Base-by-base conservation (phyloP, 2,888 invertebrate genomes). In the Leptarthrus brevirostris region DNA sequence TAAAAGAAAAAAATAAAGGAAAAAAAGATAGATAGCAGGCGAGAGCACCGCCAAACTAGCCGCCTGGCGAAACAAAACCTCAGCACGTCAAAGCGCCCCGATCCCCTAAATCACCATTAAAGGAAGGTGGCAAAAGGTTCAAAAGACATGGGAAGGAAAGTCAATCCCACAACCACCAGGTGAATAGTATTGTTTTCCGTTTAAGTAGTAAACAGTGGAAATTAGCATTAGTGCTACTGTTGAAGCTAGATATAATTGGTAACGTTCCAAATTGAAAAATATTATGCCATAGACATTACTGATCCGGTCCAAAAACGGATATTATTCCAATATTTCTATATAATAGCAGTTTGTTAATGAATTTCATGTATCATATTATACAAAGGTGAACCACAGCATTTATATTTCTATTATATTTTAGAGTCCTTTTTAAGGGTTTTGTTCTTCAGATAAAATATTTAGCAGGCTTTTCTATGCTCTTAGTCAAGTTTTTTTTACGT, bases 321-420 rank as follows among this genome's bases (percentile, higher is more conserved):
- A 72, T 72, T 72, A 56, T 72, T 72, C 47, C 72, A 72, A 72
- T 56, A 56, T 54, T 54, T 54, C 71, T 53, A 53, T 66, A 66
- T 66, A 66, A 66, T 24, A 47, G 66, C 66, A 22, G 26, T 66
- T 66, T 66, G 66, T 66, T 66, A 66, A 66, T 26, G 66, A 66
- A 66, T 66, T 49, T 66, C 47, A 66, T 36, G 66, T 66, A 47
- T 66, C 66, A 66, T 61, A 66, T 40, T 36, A 12, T 12, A 66
- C 26, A 47, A 47, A 47, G 24, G 26, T 47, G 49, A 22, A 66
- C 47, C 66, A 47, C 49, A 49, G 66, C 66, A 66, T 66, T 66
- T 66, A 66, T 66, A 66, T 47, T 66, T 53, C 47, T 47, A 66
- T 44, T 66, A 47, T 66, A 44, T 26, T 49, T 66, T 66, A 66